These are phyloP conservation scores for Drosophila seclusa DNA, from an alignment of 2,888 invertebrate genomes.

Conservation along the genomic window DNA sequence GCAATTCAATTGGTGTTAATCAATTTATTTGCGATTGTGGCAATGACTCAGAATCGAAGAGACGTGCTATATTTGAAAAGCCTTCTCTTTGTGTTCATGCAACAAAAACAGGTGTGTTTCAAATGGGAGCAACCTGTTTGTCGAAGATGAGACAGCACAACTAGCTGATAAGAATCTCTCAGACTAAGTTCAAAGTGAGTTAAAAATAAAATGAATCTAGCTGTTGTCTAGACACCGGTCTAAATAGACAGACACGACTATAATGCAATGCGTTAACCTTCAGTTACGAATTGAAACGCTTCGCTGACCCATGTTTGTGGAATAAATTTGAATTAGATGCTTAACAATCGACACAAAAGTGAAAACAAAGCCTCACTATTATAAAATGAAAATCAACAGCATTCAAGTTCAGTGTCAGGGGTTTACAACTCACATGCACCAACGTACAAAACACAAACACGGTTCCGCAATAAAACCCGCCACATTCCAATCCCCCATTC, in stretches of 20 bases:
- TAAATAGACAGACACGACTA: slow-evolving; percentile 1
- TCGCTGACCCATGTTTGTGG: slow-evolving; percentile 49
- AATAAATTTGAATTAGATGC: slow-evolving; percentile 56
- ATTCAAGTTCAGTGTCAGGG: slow-evolving; percentile 53
- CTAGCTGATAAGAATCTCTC: slow-evolving; percentile 10
- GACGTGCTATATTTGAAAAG: slow-evolving; percentile 15
- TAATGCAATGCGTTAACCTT: slow-evolving; percentile 48
- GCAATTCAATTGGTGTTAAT: slow-evolving; percentile 16
- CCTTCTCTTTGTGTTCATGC: neutral
- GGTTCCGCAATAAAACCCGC: neutral
- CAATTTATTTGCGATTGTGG: slow-evolving; percentile 19
- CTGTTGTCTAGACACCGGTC: slow-evolving; percentile 16
- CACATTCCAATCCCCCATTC: slow-evolving; percentile 3
- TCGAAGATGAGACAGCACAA: slow-evolving; percentile 5
- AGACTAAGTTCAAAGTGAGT: neutral
- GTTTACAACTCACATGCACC: slow-evolving; percentile 17
- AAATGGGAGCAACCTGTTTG: slow-evolving; percentile 28
- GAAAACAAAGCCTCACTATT: slow-evolving; percentile 34
- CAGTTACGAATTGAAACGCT: slow-evolving; percentile 39
- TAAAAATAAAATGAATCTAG: neutral
- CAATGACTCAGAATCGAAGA: slow-evolving; percentile 21
- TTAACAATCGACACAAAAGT: slow-evolving; percentile 19
- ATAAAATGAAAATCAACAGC: slow-evolving; percentile 38
- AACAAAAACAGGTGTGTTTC: neutral
- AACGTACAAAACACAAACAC: slow-evolving; percentile 1